Percentiles rank a stretch among this genome's conserved stretches.
Conservation (phyloP, 2,888 invertebrate species). For the Lacanobia oleracea region DNA sequence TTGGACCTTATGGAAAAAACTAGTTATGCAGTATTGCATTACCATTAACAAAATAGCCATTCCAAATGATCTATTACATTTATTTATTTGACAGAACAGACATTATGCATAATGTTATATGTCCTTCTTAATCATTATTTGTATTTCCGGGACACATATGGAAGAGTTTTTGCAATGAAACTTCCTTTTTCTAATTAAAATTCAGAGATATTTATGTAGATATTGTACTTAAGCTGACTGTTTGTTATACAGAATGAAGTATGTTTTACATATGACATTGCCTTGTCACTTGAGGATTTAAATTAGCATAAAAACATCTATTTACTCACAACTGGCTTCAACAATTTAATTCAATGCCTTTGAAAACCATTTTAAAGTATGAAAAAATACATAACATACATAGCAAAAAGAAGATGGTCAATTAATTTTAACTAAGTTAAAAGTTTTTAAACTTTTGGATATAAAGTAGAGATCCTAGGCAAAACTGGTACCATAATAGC, state of each 20-base stretch:
- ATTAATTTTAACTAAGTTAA: not conserved
- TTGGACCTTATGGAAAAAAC: no score
- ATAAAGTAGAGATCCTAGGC: not conserved
- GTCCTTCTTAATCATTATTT: not conserved
- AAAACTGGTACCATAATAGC: not conserved
- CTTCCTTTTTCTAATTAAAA: not conserved
- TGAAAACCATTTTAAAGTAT: constrained; percentile 1
- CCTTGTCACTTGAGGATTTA: constrained; percentile 13
- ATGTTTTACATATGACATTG: constrained; percentile 43
- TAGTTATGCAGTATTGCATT: no score
- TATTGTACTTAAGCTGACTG: not conserved
- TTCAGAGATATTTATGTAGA: not conserved
- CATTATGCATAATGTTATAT: not conserved
- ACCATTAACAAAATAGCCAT: no score
- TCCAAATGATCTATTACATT: no score
- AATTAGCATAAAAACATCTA: constrained; percentile 43
- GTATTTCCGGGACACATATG: not conserved
- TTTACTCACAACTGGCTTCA: constrained; percentile 6
- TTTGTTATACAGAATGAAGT: constrained; percentile 2
- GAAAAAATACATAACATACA: constrained; percentile 16
- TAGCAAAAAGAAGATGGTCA: not conserved
- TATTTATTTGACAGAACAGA: no score
- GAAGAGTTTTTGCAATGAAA: not conserved
- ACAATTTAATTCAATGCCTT: constrained; percentile 23
- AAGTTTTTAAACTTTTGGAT: not conserved